A percentile compares a stretch with the other conserved stretches of the same genome.
These are phyloP conservation scores for Mellivora capensis DNA, from an alignment of 2,113 vertebrate genomes.

Conservation along the genomic window DNA sequence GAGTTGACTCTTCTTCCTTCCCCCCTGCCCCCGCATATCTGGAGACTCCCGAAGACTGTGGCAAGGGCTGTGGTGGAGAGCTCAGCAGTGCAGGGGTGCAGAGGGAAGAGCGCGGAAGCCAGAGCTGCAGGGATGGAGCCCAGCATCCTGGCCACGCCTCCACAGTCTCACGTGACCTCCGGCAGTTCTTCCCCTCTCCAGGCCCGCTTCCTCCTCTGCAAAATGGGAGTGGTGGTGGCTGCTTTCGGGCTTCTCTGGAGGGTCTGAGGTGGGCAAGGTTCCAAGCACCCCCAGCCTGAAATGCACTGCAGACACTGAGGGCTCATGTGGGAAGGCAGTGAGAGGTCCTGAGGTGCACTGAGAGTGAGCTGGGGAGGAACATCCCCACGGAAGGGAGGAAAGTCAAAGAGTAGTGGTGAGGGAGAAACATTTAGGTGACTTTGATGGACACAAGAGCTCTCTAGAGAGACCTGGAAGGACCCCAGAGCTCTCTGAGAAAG, in stretches of 20 bases:
- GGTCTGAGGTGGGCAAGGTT: neutral
- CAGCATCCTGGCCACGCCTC: neutral
- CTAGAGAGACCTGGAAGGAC: neutral
- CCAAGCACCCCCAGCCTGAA: neutral
- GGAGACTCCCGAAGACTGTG: neutral
- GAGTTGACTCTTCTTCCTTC: neutral
- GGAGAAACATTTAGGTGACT: neutral
- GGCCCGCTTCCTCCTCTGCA: neutral
- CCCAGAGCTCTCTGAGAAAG: neutral
- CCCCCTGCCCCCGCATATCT: neutral
- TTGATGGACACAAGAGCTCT: neutral
- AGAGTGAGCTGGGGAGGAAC: neutral
- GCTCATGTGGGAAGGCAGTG: neutral
- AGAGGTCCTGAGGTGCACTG: neutral
- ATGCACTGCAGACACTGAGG: accelerated
- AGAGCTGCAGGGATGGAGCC: neutral
- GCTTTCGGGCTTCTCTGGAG: neutral
- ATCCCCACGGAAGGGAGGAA: neutral
- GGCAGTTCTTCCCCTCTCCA: neutral
- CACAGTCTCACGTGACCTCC: neutral
- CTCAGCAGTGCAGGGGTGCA: neutral
- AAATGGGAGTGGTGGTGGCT: neutral
- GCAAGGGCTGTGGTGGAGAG: neutral
- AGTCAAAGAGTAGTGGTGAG: neutral
- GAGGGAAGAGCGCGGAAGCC: neutral